Percentiles rank a stretch among this genome's conserved stretches.
Evolutionary conservation across 2,113 vertebrate species (phyloP).

Genomic region (Nymphicus hollandicus): DNA sequence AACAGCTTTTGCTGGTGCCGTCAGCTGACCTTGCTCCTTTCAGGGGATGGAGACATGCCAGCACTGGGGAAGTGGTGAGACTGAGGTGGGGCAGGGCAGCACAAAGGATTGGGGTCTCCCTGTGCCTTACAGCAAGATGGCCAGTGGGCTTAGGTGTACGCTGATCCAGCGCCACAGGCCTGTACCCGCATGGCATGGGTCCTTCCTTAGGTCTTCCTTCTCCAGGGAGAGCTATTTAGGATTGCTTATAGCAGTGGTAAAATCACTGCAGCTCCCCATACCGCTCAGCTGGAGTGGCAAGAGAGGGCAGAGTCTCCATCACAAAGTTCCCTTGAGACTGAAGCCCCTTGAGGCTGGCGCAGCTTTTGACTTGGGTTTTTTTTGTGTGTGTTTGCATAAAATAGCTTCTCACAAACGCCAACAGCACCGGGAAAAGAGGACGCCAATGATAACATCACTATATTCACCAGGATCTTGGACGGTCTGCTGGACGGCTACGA

Average conservation of each 20-base stretch:
- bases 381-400: not conserved
- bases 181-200: not conserved
- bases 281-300: not conserved
- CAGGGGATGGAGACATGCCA: not conserved
- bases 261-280: not conserved
- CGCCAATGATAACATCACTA: conserved; percentile 92
- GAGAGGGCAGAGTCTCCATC: not conserved
- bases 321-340: not conserved
- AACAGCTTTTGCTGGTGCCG: not conserved
- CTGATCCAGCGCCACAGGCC: rapidly evolving
- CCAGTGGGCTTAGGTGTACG: not conserved
- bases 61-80: not conserved
- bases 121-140: rapidly evolving
- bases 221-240: not conserved
- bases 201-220: not conserved
- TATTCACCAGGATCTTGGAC: conserved; percentile 95
- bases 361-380: not conserved
- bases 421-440: conserved; percentile 83
- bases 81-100: not conserved
- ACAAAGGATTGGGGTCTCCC: not conserved
- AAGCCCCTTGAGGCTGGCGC: not conserved
- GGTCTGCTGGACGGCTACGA: conserved; percentile 94
- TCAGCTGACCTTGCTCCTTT: not conserved
- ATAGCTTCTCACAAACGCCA: conserved; percentile 87
- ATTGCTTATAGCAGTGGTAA: not conserved